Evolutionary conservation across 2,888 invertebrate species (phyloP).

Genomic region (Cancer borealis): DNA sequence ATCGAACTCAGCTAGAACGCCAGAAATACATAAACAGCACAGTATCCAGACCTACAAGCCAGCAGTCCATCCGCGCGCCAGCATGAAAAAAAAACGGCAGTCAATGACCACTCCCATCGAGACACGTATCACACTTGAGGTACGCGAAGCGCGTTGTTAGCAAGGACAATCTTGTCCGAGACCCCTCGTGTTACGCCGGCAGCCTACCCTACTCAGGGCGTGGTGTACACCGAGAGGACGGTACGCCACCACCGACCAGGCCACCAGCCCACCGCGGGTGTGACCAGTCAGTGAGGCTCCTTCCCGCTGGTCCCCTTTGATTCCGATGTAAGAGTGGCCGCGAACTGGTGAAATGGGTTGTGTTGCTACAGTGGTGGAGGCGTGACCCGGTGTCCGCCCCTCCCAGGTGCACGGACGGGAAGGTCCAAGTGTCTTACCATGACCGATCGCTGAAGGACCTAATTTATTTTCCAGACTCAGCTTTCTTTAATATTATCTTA

Average conservation of each 20-base stretch:
- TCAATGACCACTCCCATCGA: no score
- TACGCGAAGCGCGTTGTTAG: no score
- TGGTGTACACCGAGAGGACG: neutral
- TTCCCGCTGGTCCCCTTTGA: slow-evolving; percentile 5
- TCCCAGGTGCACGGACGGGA: neutral
- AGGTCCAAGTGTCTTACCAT: neutral
- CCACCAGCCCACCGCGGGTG: neutral
- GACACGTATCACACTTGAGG: no score
- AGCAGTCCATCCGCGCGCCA: no score
- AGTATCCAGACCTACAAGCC: no score
- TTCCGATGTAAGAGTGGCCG: neutral
- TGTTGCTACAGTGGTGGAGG: neutral
- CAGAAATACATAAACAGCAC: no score
- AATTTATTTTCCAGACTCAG: neutral
- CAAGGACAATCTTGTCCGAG: no score
- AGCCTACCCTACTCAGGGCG: no score
- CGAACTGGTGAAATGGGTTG: neutral
- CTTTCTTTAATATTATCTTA: neutral
- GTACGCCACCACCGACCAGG: no score
- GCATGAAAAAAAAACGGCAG: no score
- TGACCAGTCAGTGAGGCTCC: neutral
- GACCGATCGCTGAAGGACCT: neutral
- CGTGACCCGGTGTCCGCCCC: neutral
- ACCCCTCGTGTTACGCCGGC: no score
- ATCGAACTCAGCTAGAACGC: no score